Percentiles rank a stretch among this genome's conserved stretches.
Conservation (phyloP, 2,888 invertebrate species). For the Liposcelis brunnea region DNA sequence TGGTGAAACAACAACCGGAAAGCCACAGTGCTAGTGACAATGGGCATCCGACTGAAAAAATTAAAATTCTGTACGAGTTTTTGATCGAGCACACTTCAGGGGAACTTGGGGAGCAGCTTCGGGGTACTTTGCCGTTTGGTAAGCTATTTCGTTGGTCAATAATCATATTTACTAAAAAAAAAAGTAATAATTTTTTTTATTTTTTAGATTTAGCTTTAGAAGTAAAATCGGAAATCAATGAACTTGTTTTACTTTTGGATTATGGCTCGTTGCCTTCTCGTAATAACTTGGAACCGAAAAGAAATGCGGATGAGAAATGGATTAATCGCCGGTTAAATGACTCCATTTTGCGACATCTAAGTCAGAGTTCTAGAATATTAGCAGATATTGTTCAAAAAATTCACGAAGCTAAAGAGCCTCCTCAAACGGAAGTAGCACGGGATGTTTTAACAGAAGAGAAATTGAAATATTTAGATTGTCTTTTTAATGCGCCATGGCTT, state of each 20-base stretch:
- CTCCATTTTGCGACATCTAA: constrained; percentile 30
- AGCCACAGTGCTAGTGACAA: constrained; percentile 14
- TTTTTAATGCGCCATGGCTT: constrained; percentile 37
- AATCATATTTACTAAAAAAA: no score
- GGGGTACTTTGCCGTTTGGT: no score
- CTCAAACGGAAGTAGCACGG: neutral
- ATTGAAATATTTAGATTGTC: constrained; percentile 35
- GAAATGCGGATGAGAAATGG: neutral
- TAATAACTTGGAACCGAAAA: no score
- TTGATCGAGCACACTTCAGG: constrained; percentile 13
- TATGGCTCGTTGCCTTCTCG: constrained; percentile 6
- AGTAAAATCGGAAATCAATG: neutral
- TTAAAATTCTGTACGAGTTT: constrained; percentile 14
- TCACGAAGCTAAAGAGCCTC: constrained; percentile 29
- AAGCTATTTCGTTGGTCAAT: no score
- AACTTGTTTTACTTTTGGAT: constrained; percentile 11
- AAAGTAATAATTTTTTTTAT: constrained; percentile 1
- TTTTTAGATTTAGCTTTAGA: constrained; percentile 8
- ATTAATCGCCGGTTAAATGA: constrained; percentile 8
- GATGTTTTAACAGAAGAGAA: neutral
- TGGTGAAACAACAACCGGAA: constrained; percentile 15
- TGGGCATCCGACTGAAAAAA: constrained; percentile 12
- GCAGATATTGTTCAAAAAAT: constrained; percentile 49
- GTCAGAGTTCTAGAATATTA: constrained; percentile 47
- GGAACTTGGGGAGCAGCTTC: constrained; percentile 7